Evolutionary conservation across 2,113 vertebrate species (phyloP).

Genomic region (Actinemys pallida): DNA sequence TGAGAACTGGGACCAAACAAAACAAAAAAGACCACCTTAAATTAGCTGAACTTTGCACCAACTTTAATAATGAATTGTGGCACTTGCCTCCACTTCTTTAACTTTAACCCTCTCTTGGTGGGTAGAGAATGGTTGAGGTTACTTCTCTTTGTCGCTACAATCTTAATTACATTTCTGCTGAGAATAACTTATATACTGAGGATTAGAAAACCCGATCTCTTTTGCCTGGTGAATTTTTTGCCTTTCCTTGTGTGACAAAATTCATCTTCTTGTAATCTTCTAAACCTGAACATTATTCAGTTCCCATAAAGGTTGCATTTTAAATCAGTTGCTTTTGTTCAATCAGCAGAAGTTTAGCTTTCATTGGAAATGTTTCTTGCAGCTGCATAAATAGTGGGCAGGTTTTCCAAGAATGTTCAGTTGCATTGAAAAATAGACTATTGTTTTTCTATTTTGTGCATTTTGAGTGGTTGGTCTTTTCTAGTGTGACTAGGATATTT

Average conservation of each 20-base stretch:
- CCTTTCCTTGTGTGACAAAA: background rate
- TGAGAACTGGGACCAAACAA: background rate
- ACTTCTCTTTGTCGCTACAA: background rate
- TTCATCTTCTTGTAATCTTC: background rate
- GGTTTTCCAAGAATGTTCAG: background rate
- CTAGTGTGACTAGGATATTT: background rate
- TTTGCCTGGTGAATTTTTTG: background rate
- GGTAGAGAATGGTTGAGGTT: background rate
- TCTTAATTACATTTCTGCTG: background rate
- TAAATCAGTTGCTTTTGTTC: background rate
- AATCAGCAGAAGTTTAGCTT: background rate
- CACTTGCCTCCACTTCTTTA: background rate
- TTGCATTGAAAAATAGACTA: background rate
- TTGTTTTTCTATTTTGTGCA: background rate
- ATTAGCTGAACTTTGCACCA: fast-evolving
- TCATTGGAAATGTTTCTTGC: background rate
- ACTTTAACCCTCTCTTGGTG: background rate
- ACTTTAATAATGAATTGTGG: background rate
- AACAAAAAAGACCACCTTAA: fast-evolving
- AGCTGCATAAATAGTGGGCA: background rate
- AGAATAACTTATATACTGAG: background rate
- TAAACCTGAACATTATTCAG: background rate
- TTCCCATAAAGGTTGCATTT: background rate
- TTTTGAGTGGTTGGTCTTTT: background rate
- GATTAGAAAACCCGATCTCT: background rate